Base-by-base conservation (phyloP, 2,113 vertebrate genomes). In the Oostethus manadensis region DNA sequence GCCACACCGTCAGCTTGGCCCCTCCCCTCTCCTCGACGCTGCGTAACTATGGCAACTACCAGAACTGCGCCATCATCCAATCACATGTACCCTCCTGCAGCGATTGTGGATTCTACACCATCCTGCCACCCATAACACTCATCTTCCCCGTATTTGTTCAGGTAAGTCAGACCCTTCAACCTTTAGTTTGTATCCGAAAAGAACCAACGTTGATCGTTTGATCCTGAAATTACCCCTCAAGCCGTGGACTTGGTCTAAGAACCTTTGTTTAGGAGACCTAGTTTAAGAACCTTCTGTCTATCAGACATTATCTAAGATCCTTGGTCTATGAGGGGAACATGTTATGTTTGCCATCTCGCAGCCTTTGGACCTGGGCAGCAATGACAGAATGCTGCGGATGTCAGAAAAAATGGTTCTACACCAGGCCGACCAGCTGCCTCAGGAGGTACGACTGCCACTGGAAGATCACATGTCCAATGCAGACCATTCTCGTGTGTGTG, bases 71-170 rank as follows among this genome's bases (percentile, higher is more conserved):
- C 3, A 88, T 93, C 0, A 83, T 94, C 82, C 89, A 93, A 72
- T 91, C 94, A 0, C 94, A 93, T 20, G 46, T 88, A 46, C 89
- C 92, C 0, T 91, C 90, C 71, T 88, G 90, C 5, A 89, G 83
- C 70, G 94, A 92, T 0, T 93, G 93, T 16, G 7, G n/a, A 80
- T 90, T 91, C 4, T 94, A 93, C 0, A 82, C 91, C 62, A 91
- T 90, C 0, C 87, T 93, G 77, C 85, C 92, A 2, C 93, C 94
- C 64, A 97, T 94, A 49, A 93, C 95, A 47, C 88, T 97, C 82
- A 94, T 98, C 66, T 98, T 98, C 83, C 95, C 95, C 0, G 71
- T 98, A 67, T 96, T 93, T 0, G 94, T 97, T 38, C 93, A 98
- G 93, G 95, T 97, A 38, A 87, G 88, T 17, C 44, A 46, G n/a